phyloP scores from a whole-genome alignment of 2,888 invertebrate genomes.

The Drosophila kokeensis region DNA sequence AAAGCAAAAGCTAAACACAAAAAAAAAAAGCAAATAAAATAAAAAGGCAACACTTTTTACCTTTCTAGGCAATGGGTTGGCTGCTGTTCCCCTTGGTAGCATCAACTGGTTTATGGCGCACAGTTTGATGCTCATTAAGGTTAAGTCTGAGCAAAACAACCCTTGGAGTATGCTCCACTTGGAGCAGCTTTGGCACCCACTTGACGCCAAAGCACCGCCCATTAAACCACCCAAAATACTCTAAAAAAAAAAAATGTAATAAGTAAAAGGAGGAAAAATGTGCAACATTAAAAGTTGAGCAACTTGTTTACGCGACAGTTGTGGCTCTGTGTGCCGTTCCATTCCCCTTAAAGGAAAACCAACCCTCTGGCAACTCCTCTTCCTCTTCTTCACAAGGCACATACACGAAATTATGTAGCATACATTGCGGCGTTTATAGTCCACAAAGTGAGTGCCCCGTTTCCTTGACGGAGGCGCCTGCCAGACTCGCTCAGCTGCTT shows the following conservation, averaged over 20 bases:
- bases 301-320: constrained; percentile 68
- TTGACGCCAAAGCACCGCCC: constrained; percentile 18
- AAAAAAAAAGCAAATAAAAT: background rate
- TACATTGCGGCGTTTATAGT: constrained; percentile 40
- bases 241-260: constrained; percentile 11
- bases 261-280: constrained; percentile 45
- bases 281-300: constrained; percentile 71
- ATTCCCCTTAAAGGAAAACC: constrained; percentile 21
- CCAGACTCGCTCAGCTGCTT: constrained; percentile 44
- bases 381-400: background rate
- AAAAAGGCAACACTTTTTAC: constrained; percentile 37
- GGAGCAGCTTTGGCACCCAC: constrained; percentile 39
- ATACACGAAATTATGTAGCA: constrained; percentile 42
- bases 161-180: constrained; percentile 37
- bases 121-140: constrained; percentile 73
- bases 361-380: background rate
- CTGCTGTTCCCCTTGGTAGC: constrained; percentile 12
- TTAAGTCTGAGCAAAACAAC: constrained; percentile 58
- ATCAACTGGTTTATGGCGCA: constrained; percentile 64
- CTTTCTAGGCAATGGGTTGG: constrained; percentile 12
- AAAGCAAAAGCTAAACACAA: background rate
- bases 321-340: constrained; percentile 36
- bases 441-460: constrained; percentile 25
- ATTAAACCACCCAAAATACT: constrained; percentile 7
- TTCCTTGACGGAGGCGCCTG: constrained; percentile 36